These are phyloP conservation scores for Ancistrus triradiatus DNA, from an alignment of 2,113 vertebrate species.

Conservation along the genomic window DNA sequence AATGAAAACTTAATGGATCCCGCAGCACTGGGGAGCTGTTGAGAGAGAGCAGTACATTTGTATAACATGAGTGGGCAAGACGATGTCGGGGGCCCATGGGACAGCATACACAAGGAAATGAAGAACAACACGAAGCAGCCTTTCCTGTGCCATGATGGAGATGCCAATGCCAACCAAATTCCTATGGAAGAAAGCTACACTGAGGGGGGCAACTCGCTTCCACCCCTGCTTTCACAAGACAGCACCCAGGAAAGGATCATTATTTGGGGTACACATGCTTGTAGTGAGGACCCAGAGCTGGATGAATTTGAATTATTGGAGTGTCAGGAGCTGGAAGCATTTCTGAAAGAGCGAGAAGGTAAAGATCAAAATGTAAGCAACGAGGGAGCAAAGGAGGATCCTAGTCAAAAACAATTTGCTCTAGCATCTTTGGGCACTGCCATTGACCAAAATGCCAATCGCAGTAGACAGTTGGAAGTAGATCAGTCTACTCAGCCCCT, in stretches of 20 bases:
- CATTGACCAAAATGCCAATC: constrained; percentile 60
- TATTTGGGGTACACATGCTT: constrained; percentile 68
- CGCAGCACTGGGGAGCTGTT: constrained; percentile 42
- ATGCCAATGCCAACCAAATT: constrained; percentile 66
- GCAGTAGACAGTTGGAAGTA: constrained; percentile 47
- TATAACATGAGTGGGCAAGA: constrained; percentile 64
- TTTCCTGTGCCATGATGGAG: constrained; percentile 50
- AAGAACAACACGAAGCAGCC: constrained; percentile 58
- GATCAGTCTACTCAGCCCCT: constrained; percentile 51
- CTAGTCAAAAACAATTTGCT: constrained; percentile 12
- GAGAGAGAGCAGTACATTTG: constrained; percentile 26
- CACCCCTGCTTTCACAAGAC: constrained; percentile 61
- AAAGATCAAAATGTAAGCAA: constrained; percentile 49
- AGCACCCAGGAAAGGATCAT: constrained; percentile 64
- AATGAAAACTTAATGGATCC: constrained; percentile 54
- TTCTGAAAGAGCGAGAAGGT: constrained; percentile 47
- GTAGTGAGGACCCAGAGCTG: constrained; percentile 55
- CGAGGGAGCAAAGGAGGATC: constrained; percentile 55
- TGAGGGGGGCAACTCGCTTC: constrained; percentile 48
- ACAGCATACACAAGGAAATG: constrained; percentile 57
- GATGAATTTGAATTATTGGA: constrained; percentile 63
- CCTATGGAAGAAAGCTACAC: constrained; percentile 32
- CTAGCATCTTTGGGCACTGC: constrained; percentile 53
- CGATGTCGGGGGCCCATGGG: constrained; percentile 47
- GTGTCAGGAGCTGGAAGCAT: constrained; percentile 61